phyloP scores from a whole-genome alignment of 2,113 vertebrate species.

The Pipra filicauda region DNA sequence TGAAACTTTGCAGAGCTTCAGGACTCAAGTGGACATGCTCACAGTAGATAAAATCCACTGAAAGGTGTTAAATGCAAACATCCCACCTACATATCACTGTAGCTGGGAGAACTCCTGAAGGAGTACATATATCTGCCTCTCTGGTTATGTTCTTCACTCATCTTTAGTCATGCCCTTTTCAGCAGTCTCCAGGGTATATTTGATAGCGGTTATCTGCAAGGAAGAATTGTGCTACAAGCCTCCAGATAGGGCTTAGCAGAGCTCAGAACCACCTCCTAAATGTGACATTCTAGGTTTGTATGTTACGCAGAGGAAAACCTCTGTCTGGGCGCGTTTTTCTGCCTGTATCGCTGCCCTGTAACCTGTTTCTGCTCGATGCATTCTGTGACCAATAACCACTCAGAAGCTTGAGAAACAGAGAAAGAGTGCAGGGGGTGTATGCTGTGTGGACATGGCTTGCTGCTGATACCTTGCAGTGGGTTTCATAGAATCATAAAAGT shows the following conservation, averaged over 20 bases:
- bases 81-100: background rate
- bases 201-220: background rate
- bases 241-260: background rate
- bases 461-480: background rate
- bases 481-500: background rate
- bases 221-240: background rate
- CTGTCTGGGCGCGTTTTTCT: background rate
- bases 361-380: background rate
- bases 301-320: background rate
- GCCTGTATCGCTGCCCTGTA: background rate
- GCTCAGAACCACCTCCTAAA: background rate
- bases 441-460: background rate
- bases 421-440: fast-evolving
- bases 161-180: background rate
- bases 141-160: background rate
- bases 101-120: background rate
- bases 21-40: background rate
- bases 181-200: background rate
- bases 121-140: background rate
- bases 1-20: background rate
- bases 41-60: background rate
- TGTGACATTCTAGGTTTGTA: background rate
- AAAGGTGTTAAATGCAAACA: background rate
- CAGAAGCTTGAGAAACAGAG: background rate
- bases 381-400: background rate